A percentile compares a stretch with the other conserved stretches of the same genome.
Conservation (phyloP, 1,140 invertebrate genomes). For the Leptinotarsa lineolata region DNA sequence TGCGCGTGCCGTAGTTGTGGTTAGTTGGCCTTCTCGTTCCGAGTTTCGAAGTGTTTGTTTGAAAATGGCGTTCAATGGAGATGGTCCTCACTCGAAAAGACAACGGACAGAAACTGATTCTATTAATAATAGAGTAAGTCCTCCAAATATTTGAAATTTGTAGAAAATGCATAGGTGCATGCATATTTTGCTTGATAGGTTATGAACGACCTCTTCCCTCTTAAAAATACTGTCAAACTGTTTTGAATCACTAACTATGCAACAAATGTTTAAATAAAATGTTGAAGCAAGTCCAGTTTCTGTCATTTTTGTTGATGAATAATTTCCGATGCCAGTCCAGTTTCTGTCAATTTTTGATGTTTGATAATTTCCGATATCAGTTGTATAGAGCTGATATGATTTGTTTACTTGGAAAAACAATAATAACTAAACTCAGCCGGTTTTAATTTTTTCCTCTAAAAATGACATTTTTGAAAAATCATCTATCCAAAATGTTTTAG, state of each 20-base stretch:
- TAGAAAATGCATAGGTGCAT: not conserved
- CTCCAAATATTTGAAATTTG: not conserved
- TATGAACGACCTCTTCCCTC: not conserved
- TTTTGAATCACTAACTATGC: too few relatives aligned
- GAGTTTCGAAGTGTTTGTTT: constrained; percentile 47
- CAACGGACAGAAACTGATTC: constrained; percentile 57
- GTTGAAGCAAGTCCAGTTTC: not conserved
- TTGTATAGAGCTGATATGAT: too few relatives aligned
- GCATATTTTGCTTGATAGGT: constrained; percentile 1
- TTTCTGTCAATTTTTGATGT: too few relatives aligned
- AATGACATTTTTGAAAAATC: too few relatives aligned
- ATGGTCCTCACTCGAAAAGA: constrained; percentile 59
- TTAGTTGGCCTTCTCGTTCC: constrained; percentile 33
- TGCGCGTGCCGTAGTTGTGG: constrained; percentile 46
- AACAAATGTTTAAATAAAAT: not conserved
- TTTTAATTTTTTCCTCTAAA: too few relatives aligned
- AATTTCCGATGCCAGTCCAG: too few relatives aligned
- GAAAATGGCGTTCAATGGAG: constrained; percentile 62
- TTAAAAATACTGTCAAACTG: too few relatives aligned
- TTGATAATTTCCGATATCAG: too few relatives aligned
- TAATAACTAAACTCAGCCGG: too few relatives aligned
- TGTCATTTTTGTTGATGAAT: too few relatives aligned
- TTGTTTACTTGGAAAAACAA: too few relatives aligned
- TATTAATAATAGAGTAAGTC: constrained; percentile 58
- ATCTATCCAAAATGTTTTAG: too few relatives aligned